Base-by-base conservation (phyloP, 2,888 invertebrate genomes). In the Amphiduros pacificus region DNA sequence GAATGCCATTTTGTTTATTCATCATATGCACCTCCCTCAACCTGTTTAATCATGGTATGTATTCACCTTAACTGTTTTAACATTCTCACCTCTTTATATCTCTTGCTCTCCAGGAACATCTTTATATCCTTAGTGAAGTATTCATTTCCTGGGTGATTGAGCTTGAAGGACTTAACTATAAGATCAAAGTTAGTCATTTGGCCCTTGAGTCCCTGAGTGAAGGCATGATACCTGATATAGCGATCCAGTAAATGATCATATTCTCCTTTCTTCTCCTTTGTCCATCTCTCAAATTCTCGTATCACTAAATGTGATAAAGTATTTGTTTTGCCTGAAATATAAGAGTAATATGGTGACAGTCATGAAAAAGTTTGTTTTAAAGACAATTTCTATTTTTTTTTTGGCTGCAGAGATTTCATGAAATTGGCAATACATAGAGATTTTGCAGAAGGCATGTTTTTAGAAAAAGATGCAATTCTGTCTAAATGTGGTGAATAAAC, bases 31-130 rank as follows among this genome's bases (percentile, higher is more conserved):
- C n/a, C n/a, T n/a, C n/a, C n/a, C n/a, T n/a, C n/a, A n/a, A n/a
- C n/a, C n/a, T n/a, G n/a, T n/a, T n/a, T n/a, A n/a, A n/a, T n/a
- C n/a, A n/a, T n/a, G n/a, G n/a, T n/a, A n/a, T n/a, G n/a, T n/a
- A n/a, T n/a, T n/a, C n/a, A n/a, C n/a, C n/a, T n/a, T 11, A 20
- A 48, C 9, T n/a, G 49, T 14, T 11, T n/a, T 48, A 24, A 24
- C n/a, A 22, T 24, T 17, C 62, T 52, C 61, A 76, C 76, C 72
- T 77, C 75, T 62, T 74, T 75, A 55, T 66, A 71, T 59, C 71
- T 72, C 31, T 73, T 66, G 27, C 67, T 64, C 11, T 62, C 63
- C 14, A 76, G 20, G 26, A 74, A 68, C 3, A 55, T 49, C 44
- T 60, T 63, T 5, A 76, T 62, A 36, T 62, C 55, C 0, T 73